phyloP scores from a whole-genome alignment of 2,888 invertebrate species.

The Sceliomorpha sp. region DNA sequence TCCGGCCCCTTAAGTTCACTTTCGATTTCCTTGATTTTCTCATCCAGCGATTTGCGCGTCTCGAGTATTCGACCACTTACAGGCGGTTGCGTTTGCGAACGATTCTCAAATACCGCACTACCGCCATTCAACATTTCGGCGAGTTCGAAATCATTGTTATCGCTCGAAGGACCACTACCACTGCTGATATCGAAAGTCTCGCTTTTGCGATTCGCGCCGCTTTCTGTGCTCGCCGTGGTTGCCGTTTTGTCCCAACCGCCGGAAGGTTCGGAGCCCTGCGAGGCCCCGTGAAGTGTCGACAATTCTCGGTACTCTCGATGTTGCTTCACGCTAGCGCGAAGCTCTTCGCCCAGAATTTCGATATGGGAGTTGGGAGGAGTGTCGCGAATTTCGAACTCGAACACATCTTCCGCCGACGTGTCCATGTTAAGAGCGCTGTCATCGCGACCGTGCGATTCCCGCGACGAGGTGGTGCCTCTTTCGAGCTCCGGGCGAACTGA shows the following conservation, averaged over 20 bases:
- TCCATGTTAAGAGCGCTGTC: slow-evolving; percentile 65
- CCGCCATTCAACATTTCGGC: slow-evolving; percentile 66
- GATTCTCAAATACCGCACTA: slow-evolving; percentile 43
- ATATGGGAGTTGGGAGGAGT: slow-evolving; percentile 78
- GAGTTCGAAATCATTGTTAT: slow-evolving; percentile 71
- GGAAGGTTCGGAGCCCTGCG: slow-evolving; percentile 70
- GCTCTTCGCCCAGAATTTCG: slow-evolving; percentile 66
- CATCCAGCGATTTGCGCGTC: slow-evolving; percentile 71
- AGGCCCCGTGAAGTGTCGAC: slow-evolving; percentile 26
- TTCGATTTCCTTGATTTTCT: slow-evolving; percentile 75
- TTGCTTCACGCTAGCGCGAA: slow-evolving; percentile 62
- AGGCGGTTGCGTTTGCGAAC: slow-evolving; percentile 51
- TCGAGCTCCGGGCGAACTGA: slow-evolving; percentile 59
- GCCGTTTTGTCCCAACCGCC: slow-evolving; percentile 72
- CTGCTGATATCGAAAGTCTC: slow-evolving; percentile 77
- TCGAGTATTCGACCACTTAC: slow-evolving; percentile 65
- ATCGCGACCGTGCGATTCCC: slow-evolving; percentile 27
- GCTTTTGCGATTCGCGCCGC: slow-evolving; percentile 70
- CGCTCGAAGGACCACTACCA: slow-evolving; percentile 73
- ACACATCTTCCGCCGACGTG: slow-evolving; percentile 69
- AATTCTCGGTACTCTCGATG: slow-evolving; percentile 67
- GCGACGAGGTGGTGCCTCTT: slow-evolving; percentile 19
- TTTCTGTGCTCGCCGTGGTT: slow-evolving; percentile 71
- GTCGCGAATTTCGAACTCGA: slow-evolving; percentile 72
- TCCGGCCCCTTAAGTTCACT: slow-evolving; percentile 69